Base-by-base conservation (phyloP, 2,797 vertebrate genomes). In the Dermochelys coriacea region DNA sequence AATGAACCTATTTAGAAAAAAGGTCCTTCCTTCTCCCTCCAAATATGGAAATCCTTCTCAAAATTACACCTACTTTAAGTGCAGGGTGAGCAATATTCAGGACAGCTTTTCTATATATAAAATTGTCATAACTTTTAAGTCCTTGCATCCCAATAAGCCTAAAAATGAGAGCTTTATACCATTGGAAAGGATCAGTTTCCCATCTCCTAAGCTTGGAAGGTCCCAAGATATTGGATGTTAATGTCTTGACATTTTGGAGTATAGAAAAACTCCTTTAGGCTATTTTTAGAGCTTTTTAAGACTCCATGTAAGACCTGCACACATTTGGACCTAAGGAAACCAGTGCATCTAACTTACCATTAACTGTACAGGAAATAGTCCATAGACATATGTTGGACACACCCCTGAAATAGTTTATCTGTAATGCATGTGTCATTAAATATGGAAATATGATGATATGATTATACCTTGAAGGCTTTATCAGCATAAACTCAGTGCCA, bases 211-310 rank as follows among this genome's bases (percentile, higher is more conserved):
- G 81, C 93, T 91, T 71, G 84, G 94, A 96, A 82, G 25, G 88
- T 97, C 95, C 96, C 96, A 95, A 94, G 96, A 94, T 88, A 95
- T 91, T 89, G 89, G 92, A 96, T 95, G 82, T 93, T 97, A 97
- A 97, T 97, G 95, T 97, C 96, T 97, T 97, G 96, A 96, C 95
- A 97, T 97, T 97, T 89, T 97, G 94, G 94, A 90, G 88, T 96
- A 86, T 6, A 97, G 86, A 97, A 95, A 97, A 97, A 96, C 78
- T 89, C 88, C 96, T 97, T 97, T 85, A 94, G 95, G 90, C 82
- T 97, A 91, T 96, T 85, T 87, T 95, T 94, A 97, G 94, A 96
- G 41, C 59, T 96, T 97, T 97, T 90, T 96, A 97, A 95, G 86
- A 3, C 80, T 97, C 71, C 54, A 61, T 86, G 71, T 90, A 95